These are phyloP conservation scores for Opisthograptis luteolata DNA, from an alignment of 2,888 invertebrate species.

Conservation along the genomic window DNA sequence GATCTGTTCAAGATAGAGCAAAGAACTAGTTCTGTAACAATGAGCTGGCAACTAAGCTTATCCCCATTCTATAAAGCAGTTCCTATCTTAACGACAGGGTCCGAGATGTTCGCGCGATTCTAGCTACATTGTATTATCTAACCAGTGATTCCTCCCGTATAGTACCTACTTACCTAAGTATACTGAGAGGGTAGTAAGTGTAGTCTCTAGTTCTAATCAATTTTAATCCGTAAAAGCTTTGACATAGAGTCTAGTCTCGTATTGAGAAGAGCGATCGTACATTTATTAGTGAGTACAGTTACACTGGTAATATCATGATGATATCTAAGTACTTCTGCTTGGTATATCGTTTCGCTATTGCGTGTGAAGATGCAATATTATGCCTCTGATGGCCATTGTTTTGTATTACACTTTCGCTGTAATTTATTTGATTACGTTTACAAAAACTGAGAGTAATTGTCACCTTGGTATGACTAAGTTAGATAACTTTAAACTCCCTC, in stretches of 20 bases:
- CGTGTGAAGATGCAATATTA: conserved; percentile 18
- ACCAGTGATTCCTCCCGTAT: conserved; percentile 16
- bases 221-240: not conserved
- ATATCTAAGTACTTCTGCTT: conserved; percentile 6
- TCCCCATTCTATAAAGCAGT: conserved; percentile 13
- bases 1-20: not conserved
- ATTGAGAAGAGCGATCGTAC: not conserved
- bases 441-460: not conserved
- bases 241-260: not conserved
- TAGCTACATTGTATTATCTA: conserved; percentile 20
- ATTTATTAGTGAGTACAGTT: not conserved
- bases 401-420: conserved; percentile 12
- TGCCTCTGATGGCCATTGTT: conserved; percentile 6
- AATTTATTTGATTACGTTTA: not conserved
- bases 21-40: conserved; percentile 17
- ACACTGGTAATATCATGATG: not conserved
- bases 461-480: no score
- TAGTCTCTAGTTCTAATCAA: not conserved
- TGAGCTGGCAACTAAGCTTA: conserved; percentile 3
- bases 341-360: conserved; percentile 11
- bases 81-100: conserved; percentile 16
- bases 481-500: no score
- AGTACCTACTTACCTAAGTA: not conserved
- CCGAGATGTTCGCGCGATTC: conserved; percentile 17
- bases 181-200: not conserved